A percentile compares a stretch with the other conserved stretches of the same genome.
Evolutionary conservation across 2,113 vertebrate species (phyloP).

Genomic region (Brienomyrus brachyistius): DNA sequence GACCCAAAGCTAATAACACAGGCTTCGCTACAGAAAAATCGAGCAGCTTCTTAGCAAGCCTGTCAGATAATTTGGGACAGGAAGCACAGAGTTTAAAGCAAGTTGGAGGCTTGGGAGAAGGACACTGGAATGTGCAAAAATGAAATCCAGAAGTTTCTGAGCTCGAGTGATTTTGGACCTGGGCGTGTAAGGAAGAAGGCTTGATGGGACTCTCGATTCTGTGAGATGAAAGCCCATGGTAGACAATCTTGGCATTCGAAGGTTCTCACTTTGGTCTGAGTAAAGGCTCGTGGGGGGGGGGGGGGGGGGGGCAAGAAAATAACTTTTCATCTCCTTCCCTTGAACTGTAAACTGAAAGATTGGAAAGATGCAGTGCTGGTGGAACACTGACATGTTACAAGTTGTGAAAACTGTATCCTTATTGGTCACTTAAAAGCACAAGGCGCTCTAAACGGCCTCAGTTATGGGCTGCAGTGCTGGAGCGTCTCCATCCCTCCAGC

Average conservation of each 20-base stretch:
- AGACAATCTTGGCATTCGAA: neutral
- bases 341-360: neutral
- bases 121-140: neutral
- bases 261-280: neutral
- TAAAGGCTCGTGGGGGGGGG: neutral
- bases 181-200: neutral
- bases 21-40: neutral
- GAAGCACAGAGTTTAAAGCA: neutral
- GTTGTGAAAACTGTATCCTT: neutral
- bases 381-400: neutral
- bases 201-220: neutral
- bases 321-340: neutral
- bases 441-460: neutral
- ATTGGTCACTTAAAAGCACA: neutral
- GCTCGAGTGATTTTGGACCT: slow-evolving; percentile 2
- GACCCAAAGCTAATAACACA: neutral
- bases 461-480: neutral
- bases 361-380: neutral
- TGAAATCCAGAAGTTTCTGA: slow-evolving; percentile 3
- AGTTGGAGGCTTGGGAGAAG: neutral
- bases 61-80: neutral
- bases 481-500: neutral
- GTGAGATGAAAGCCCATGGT: neutral
- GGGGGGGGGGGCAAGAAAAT: neutral
- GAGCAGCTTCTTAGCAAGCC: neutral